Conservation (phyloP, 2,888 invertebrate genomes). For the Mythimna impura region DNA sequence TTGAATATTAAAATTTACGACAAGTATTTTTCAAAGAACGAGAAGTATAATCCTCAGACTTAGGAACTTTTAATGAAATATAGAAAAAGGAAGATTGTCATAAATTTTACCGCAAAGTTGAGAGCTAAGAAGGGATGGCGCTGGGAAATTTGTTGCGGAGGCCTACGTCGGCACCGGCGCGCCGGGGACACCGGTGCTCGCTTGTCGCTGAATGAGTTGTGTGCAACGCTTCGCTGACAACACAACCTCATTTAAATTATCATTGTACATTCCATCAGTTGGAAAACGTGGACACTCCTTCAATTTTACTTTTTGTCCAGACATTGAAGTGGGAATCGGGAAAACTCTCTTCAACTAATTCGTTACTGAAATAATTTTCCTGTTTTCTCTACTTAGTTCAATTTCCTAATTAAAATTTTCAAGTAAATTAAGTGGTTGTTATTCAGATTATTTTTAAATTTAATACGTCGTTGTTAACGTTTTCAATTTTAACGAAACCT, state of each 20-base stretch:
- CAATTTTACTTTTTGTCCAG: constrained; percentile 13
- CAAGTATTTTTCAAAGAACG: constrained; percentile 69
- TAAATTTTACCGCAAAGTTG: constrained; percentile 72
- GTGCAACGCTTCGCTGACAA: constrained; percentile 44
- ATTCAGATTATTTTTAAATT: constrained; percentile 22
- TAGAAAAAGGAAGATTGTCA: constrained; percentile 72
- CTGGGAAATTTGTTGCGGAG: constrained; percentile 57
- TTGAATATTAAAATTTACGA: constrained; percentile 68
- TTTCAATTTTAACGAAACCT: constrained; percentile 4
- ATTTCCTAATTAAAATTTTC: constrained; percentile 26
- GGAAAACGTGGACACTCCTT: constrained; percentile 12
- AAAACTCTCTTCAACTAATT: constrained; percentile 29
- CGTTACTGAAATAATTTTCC: constrained; percentile 37
- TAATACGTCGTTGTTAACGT: background rate
- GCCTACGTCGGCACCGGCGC: constrained; percentile 40
- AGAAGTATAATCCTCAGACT: constrained; percentile 73
- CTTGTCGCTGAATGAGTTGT: constrained; percentile 56
- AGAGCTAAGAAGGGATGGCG: constrained; percentile 61
- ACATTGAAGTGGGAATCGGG: background rate
- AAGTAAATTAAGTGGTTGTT: constrained; percentile 19
- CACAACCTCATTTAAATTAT: constrained; percentile 45
- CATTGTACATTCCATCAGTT: constrained; percentile 30
- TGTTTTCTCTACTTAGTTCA: constrained; percentile 17
- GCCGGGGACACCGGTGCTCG: constrained; percentile 19
- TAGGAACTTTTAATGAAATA: constrained; percentile 78